phyloP scores from a whole-genome alignment of 1,140 invertebrate species.

The Trissolcus basalis region DNA sequence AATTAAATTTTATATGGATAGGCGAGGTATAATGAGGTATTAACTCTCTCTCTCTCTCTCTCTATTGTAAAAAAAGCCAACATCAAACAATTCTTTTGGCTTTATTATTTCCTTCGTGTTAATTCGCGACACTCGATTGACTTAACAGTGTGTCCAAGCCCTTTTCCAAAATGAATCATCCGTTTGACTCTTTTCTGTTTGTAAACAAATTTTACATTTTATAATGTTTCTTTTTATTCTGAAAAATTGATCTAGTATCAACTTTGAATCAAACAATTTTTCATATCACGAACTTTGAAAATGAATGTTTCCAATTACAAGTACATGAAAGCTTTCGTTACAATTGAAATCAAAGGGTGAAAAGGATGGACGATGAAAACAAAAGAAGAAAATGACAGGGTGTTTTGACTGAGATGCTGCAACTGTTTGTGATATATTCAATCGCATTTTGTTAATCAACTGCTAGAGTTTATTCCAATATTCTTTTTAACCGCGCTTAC shows the following conservation, averaged over 20 bases:
- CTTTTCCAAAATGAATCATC: no score
- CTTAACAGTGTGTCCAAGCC: no score
- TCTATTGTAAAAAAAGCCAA: slow-evolving; percentile 4
- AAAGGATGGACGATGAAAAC: slow-evolving; percentile 27
- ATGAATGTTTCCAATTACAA: slow-evolving; percentile 42
- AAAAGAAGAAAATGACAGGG: slow-evolving; percentile 48
- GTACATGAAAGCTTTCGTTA: slow-evolving; percentile 39
- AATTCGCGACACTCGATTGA: no score
- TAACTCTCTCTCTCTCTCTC: slow-evolving; percentile 5
- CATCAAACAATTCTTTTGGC: neutral
- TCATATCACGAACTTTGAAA: slow-evolving; percentile 17
- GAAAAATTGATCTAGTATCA: neutral
- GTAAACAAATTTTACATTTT: no score
- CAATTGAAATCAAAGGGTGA: slow-evolving; percentile 37
- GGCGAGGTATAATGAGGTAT: slow-evolving; percentile 24
- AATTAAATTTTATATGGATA: slow-evolving; percentile 40
- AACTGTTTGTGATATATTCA: slow-evolving; percentile 70
- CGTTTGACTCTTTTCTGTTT: no score
- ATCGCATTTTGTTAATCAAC: slow-evolving; percentile 11
- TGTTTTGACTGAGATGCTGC: slow-evolving; percentile 2
- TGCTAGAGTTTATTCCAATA: no score
- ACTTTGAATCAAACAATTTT: slow-evolving; percentile 38
- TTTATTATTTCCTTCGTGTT: slow-evolving; percentile 1
- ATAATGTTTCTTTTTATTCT: no score
- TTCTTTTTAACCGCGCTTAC: no score